These are phyloP conservation scores for Paradoxurus hermaphroditus DNA, from an alignment of 2,113 vertebrate species.

Conservation along the genomic window DNA sequence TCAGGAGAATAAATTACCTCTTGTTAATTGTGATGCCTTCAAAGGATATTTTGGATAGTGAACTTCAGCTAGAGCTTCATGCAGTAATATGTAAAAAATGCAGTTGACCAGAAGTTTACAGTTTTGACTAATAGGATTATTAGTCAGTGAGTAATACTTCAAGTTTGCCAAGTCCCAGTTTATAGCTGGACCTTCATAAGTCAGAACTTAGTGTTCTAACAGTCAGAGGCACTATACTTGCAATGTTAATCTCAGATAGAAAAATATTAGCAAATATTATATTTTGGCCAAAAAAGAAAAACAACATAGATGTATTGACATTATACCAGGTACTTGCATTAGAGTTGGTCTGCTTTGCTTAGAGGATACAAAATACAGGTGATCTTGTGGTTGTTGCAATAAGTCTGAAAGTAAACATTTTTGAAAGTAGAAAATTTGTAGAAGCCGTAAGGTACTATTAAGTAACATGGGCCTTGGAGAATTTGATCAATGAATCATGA, in stretches of 20 bases:
- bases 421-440: background rate
- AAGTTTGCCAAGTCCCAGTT: slow-evolving; percentile 66
- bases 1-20: slow-evolving; percentile 22
- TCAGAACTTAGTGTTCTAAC: slow-evolving; percentile 58
- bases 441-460: background rate
- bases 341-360: background rate
- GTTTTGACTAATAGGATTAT: slow-evolving; percentile 72
- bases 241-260: slow-evolving; percentile 31
- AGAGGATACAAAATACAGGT: background rate
- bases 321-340: background rate
- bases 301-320: background rate
- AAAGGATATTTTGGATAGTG: slow-evolving; percentile 19
- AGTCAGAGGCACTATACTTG: slow-evolving; percentile 21
- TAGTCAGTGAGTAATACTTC: slow-evolving; percentile 71
- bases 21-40: slow-evolving; percentile 23
- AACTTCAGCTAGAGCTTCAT: slow-evolving; percentile 22
- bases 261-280: slow-evolving; percentile 24
- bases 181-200: slow-evolving; percentile 51
- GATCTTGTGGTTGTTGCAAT: background rate
- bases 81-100: slow-evolving; percentile 71
- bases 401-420: background rate
- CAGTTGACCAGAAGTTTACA: slow-evolving; percentile 56
- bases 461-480: background rate
- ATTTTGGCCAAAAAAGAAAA: background rate
- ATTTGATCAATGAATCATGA: background rate